phyloP scores from a whole-genome alignment of 2,113 vertebrate species.

The Scartelaos histophorus region DNA sequence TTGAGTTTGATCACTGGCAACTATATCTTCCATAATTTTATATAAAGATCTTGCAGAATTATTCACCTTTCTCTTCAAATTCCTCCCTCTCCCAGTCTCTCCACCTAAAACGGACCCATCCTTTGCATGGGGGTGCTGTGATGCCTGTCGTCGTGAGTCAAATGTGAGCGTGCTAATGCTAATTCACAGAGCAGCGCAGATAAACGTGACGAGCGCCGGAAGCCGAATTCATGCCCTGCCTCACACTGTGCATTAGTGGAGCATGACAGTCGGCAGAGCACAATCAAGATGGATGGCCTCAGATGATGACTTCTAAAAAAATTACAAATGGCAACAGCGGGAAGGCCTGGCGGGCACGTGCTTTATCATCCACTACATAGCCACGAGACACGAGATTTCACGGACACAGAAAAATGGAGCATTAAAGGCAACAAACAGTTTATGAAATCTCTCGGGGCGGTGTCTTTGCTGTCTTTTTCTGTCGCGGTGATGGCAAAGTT shows the following conservation, averaged over 20 bases:
- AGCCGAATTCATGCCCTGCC: constrained; percentile 66
- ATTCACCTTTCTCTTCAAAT: constrained; percentile 63
- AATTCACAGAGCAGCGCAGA: constrained; percentile 67
- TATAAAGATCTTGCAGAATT: constrained; percentile 56
- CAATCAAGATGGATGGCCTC: constrained; percentile 76
- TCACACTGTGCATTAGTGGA: constrained; percentile 66
- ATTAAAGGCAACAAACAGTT: constrained; percentile 36
- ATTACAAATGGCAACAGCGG: constrained; percentile 71
- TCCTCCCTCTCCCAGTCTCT: constrained; percentile 36
- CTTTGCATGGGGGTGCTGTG: constrained; percentile 28
- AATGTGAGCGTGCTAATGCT: constrained; percentile 68
- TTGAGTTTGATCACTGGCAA: too few relatives aligned
- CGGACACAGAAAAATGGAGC: constrained; percentile 49
- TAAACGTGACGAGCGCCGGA: constrained; percentile 64
- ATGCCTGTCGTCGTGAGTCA: constrained; percentile 65
- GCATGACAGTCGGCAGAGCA: constrained; percentile 69
- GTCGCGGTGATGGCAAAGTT: constrained; percentile 32
- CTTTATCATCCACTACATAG: constrained; percentile 59
- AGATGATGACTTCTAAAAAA: constrained; percentile 70
- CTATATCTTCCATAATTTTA: constrained; percentile 42
- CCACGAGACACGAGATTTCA: constrained; percentile 55
- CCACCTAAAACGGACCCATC: constrained; percentile 59
- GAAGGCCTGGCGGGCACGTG: constrained; percentile 58
- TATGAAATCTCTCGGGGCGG: constrained; percentile 47
- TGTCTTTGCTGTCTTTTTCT: constrained; percentile 31